These are phyloP conservation scores for Pristionchus exspectatus DNA, from an alignment of 2,888 invertebrate genomes.

Conservation along the genomic window DNA sequence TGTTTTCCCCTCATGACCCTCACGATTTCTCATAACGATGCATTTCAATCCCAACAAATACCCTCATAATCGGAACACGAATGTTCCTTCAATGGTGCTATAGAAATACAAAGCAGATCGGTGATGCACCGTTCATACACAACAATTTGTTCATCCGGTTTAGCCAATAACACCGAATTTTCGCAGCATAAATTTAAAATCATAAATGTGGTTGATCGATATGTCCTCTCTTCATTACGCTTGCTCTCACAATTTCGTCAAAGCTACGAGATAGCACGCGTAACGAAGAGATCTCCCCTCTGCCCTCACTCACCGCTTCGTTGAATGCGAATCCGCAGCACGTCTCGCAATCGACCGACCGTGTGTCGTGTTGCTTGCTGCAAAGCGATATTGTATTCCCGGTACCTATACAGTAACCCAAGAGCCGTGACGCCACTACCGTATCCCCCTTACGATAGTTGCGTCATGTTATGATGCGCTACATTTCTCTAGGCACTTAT, in stretches of 20 bases:
- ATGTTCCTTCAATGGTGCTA: no score
- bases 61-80: no score
- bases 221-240: neutral
- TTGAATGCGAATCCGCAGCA: slow-evolving; percentile 40
- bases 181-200: neutral
- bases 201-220: neutral
- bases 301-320: neutral
- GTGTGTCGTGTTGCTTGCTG: neutral
- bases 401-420: neutral
- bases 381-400: neutral
- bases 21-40: neutral
- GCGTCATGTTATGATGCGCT: no score
- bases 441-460: no score
- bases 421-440: no score
- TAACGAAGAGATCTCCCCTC: neutral
- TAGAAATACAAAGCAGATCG: neutral
- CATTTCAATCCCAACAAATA: neutral
- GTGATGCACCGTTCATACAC: neutral
- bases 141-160: neutral
- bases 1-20: neutral
- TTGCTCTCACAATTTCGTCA: neutral
- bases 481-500: neutral
- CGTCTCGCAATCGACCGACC: neutral
- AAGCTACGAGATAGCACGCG: neutral
- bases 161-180: neutral